Percentiles rank a stretch among this genome's conserved stretches.
These are phyloP conservation scores for Formica exsecta DNA, from an alignment of 1,140 invertebrate genomes.

Conservation along the genomic window DNA sequence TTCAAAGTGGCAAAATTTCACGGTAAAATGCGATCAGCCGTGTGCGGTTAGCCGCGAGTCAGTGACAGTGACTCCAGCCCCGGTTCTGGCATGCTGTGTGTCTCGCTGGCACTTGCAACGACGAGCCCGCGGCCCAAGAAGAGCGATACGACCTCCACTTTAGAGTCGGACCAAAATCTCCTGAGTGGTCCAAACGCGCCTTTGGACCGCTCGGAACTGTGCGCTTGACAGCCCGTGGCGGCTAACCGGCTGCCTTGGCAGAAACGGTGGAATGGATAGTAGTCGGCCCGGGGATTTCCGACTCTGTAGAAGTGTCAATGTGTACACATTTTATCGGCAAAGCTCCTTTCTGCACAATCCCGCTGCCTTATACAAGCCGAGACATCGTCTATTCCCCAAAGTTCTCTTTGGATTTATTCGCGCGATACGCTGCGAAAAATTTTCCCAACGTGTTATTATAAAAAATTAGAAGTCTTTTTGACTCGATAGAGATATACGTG, in stretches of 20 bases:
- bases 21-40: constrained; percentile 38
- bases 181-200: constrained; percentile 61
- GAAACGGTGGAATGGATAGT: constrained; percentile 37
- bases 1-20: constrained; percentile 47
- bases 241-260: constrained; percentile 57
- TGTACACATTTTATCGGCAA: constrained; percentile 50
- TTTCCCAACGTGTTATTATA: constrained; percentile 25
- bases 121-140: constrained; percentile 37
- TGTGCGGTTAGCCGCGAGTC: constrained; percentile 31
- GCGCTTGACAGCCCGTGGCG: constrained; percentile 59
- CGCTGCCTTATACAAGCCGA: constrained; percentile 9
- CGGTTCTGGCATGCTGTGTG: constrained; percentile 21
- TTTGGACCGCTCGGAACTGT: constrained; percentile 51
- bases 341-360: constrained; percentile 30
- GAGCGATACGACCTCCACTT: constrained; percentile 57
- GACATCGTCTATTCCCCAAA: constrained; percentile 2
- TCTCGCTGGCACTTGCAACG: constrained; percentile 46
- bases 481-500: background rate
- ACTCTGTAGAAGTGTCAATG: constrained; percentile 53
- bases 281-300: constrained; percentile 50
- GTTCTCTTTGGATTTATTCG: constrained; percentile 48
- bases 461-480: constrained; percentile 4
- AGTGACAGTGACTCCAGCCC: constrained; percentile 29
- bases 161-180: constrained; percentile 55
- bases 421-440: constrained; percentile 22